Conservation (phyloP, 1,140 invertebrate species). For the Ceratoteleas bidentatus region DNA sequence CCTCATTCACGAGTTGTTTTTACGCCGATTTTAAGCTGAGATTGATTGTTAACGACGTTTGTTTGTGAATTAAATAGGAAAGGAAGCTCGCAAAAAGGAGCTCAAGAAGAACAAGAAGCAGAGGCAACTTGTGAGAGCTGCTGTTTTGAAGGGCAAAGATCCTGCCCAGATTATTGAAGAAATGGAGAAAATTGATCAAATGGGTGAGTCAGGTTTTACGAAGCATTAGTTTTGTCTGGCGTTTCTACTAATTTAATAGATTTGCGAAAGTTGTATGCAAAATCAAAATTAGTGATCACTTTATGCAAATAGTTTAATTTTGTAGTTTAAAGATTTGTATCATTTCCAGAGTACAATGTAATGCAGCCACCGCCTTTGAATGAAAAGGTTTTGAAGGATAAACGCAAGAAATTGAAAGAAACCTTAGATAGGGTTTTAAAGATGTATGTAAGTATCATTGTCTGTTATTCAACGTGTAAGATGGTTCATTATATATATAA, state of each 20-base stretch:
- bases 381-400: conserved; percentile 98
- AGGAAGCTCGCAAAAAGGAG: conserved; percentile 98
- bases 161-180: conserved; percentile 96
- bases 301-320: too few relatives aligned
- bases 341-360: conserved; percentile 94
- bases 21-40: too few relatives aligned
- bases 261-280: too few relatives aligned
- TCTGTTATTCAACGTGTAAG: too few relatives aligned
- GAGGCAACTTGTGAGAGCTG: conserved; percentile 95
- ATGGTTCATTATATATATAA: too few relatives aligned
- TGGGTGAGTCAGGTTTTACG: too few relatives aligned
- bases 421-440: conserved; percentile 96
- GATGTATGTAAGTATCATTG: conserved; percentile 95
- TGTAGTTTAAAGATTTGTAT: too few relatives aligned
- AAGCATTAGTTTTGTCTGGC: too few relatives aligned
- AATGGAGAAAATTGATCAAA: conserved; percentile 98
- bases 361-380: conserved; percentile 95
- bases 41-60: too few relatives aligned
- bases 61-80: conserved; percentile 85
- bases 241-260: too few relatives aligned
- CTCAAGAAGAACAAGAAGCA: conserved; percentile 99
- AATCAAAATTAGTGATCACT: too few relatives aligned
- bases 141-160: conserved; percentile 99
- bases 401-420: conserved; percentile 96
- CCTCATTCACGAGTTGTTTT: conserved; percentile 7